A percentile compares a stretch with the other conserved stretches of the same genome.
These are phyloP conservation scores for Hyalella azteca DNA, from an alignment of 2,888 invertebrate genomes.

Conservation along the genomic window DNA sequence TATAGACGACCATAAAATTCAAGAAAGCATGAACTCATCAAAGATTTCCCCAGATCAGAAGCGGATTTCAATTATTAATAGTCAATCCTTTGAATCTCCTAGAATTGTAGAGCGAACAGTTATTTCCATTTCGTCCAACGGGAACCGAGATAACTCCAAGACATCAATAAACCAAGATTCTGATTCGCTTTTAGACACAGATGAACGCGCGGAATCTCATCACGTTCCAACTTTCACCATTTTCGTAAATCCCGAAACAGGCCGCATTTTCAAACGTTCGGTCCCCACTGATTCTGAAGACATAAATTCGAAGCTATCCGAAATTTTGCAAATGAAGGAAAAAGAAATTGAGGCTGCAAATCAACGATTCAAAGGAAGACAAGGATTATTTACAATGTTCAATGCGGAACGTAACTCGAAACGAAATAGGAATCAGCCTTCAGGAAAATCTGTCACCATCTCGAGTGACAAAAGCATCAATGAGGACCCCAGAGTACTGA, in stretches of 20 bases:
- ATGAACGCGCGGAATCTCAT: neutral
- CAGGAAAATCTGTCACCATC: neutral
- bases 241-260: slow-evolving; percentile 10
- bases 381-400: slow-evolving; percentile 2
- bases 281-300: neutral
- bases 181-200: neutral
- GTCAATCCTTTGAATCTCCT: neutral
- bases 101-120: slow-evolving; percentile 22
- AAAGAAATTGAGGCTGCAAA: neutral
- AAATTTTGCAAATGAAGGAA: slow-evolving; percentile 22
- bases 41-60: too few species aligned
- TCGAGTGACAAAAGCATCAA: neutral
- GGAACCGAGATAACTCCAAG: neutral
- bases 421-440: neutral
- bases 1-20: too few species aligned
- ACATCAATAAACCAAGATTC: neutral
- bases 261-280: slow-evolving; percentile 27
- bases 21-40: too few species aligned
- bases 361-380: slow-evolving; percentile 8
- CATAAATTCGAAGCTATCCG: neutral
- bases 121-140: slow-evolving; percentile 6
- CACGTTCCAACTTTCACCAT: slow-evolving; percentile 3
- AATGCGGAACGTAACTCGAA: neutral
- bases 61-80: too few species aligned
- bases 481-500: neutral